These are phyloP conservation scores for Amyelois transitella DNA, from an alignment of 1,140 invertebrate genomes.

Conservation along the genomic window DNA sequence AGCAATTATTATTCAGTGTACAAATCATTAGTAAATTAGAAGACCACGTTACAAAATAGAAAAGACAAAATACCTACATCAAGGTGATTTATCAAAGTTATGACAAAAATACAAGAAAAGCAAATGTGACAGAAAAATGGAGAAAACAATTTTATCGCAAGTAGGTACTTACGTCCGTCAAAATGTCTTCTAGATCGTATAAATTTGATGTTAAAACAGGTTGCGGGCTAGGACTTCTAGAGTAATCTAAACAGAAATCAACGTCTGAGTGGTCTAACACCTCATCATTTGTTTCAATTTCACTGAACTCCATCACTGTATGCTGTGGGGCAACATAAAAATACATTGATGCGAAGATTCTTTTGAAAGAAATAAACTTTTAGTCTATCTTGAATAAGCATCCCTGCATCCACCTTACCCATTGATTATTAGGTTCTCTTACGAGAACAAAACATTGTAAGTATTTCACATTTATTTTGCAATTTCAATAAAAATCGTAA, in stretches of 20 bases:
- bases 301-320: slow-evolving; percentile 69
- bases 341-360: slow-evolving; percentile 12
- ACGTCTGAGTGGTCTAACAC: slow-evolving; percentile 57
- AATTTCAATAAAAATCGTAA: neutral
- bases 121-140: no score
- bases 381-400: neutral
- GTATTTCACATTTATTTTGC: slow-evolving; percentile 6
- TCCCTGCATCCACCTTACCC: slow-evolving; percentile 42
- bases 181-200: slow-evolving; percentile 66
- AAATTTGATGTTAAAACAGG: slow-evolving; percentile 55
- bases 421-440: slow-evolving; percentile 65
- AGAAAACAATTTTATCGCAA: neutral
- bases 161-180: slow-evolving; percentile 68
- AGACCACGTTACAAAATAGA: no score
- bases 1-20: no score
- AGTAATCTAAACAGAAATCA: slow-evolving; percentile 49
- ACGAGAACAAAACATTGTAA: slow-evolving; percentile 66
- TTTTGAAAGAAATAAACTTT: neutral
- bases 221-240: slow-evolving; percentile 48
- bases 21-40: no score
- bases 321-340: slow-evolving; percentile 49
- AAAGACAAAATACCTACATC: no score
- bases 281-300: slow-evolving; percentile 57
- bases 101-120: no score
- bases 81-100: no score